Base-by-base conservation (phyloP, 2,888 invertebrate genomes). In the Cordilura impudica region DNA sequence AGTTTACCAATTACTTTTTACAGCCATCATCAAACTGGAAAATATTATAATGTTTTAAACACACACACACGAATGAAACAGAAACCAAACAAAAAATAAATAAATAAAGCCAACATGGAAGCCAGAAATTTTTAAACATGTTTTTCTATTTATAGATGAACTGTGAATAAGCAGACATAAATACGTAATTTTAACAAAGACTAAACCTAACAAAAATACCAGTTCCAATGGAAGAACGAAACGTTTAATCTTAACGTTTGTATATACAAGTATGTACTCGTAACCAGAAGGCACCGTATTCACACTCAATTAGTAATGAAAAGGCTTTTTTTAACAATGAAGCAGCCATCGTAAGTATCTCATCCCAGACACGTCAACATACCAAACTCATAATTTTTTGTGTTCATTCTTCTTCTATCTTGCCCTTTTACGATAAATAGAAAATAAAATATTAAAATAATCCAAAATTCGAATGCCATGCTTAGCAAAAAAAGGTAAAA, bases 1-100 rank as follows among this genome's bases (percentile, higher is more conserved):
- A 77, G 65, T 71, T 66, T 29, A 71, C 65, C 65, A 77, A 66
- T 66, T 71, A 61, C 53, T 49, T 47, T 73, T 63, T 26, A 35
- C 23, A 43, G n/a, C 53, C 53, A 53, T 66, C 21, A 53, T 53
- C 51, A 66, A 66, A 66, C 26, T 53, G 18, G 0, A 39, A 66
- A 66, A 43, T 26, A 51, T 65, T 49, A 10, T 51, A 23, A 12
- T 35, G 23, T 49, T 63, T 35, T 19, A 39, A 65, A 65, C 51
- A 31, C 4, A n/a, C 12, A n/a, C n/a, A n/a, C n/a, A 39, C 12
- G 35, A 39, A 39, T n/a, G n/a, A 39, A 12, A 35, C n/a, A 53
- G 35, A 35, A 45, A 26, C 26, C 45, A 29, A 61, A 31, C 35
- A 63, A 45, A 23, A 49, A 49, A 19, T 35, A 21, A 16, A 51